Evolutionary conservation across 2,113 vertebrate genomes (phyloP), one percentile per base, ranked within the genome.

Genomic region (Macheiramphus alcinus): DNA sequence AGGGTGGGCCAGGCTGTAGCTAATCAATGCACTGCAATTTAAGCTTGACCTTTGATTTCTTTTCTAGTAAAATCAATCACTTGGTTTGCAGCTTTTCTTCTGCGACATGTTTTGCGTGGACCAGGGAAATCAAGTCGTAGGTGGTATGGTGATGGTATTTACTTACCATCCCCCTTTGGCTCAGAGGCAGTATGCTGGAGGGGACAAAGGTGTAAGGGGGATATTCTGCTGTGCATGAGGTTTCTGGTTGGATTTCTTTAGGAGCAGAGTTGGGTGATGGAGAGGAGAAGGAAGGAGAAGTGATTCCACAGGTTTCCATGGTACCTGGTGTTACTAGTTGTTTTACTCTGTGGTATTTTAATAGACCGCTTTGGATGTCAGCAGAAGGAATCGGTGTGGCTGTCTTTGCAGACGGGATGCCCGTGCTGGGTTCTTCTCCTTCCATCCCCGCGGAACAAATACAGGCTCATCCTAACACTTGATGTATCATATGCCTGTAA

Each of bases 91-190:
- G 26, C 34, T 70, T 47, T 32, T 29, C 40, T 52, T 38, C 26
- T 43, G 75, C 67, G 11, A 6, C 3, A 2, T 23, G 5, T 47
- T 81, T 56, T 82, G 18, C 0, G 2, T 43, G 45, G 29, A 27
- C 8, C 40, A 14, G n/a, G 31, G 53, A 58, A 63, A 7, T 61
- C 0, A 21, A 47, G 53, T 16, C 1, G 0, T 6, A 6, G 58
- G 7, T 31, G 36, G 5, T 25, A 4, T 3, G 19, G 3, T 55
- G 67, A 0, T 31, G 13, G 58, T 31, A 2, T 58, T 82, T 53
- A 1, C 6, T 19, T 8, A 0, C 7, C 2, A 2, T 14, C 5
- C 32, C 58, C 32, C 58, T 63, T 12, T 32, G 40, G 47, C n/a
- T 32, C 29, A 1, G 29, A 53, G 42, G 79, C 40, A 19, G 26